Conservation (phyloP, 2,797 vertebrate genomes). For the Antrozous pallidus region DNA sequence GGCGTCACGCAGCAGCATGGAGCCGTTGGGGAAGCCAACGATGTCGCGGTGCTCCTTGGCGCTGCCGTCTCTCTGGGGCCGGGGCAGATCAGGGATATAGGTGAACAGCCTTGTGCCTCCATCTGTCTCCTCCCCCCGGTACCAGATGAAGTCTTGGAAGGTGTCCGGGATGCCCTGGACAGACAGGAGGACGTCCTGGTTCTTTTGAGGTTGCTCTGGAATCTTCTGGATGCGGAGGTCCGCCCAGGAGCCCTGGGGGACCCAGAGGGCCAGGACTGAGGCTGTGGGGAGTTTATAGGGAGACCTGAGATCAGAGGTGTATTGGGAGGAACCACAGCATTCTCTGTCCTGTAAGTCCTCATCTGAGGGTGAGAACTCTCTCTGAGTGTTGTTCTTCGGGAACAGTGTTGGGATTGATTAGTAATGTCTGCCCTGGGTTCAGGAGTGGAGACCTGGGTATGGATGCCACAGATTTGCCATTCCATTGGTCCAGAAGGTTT, state of each 20-base stretch:
- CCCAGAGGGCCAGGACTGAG: conserved; percentile 44
- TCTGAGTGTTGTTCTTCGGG: neutral
- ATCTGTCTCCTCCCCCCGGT: conserved; percentile 41
- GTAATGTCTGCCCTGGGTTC: conserved; percentile 18
- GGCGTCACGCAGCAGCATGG: conserved; percentile 15
- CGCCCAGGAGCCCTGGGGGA: conserved; percentile 1
- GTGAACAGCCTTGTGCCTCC: conserved; percentile 61
- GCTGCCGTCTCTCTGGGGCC: conserved; percentile 43
- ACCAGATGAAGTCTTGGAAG: conserved; percentile 66
- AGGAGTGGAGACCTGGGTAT: fast-evolving
- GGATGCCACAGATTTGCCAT: neutral
- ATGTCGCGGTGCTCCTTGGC: conserved; percentile 51
- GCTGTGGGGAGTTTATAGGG: conserved; percentile 1
- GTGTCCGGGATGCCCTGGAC: conserved; percentile 47
- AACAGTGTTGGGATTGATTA: neutral
- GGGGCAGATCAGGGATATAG: conserved; percentile 46
- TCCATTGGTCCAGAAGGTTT: neutral
- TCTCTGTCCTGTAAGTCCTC: neutral
- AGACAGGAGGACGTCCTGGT: conserved; percentile 64
- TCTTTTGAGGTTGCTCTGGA: conserved; percentile 59
- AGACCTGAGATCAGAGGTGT: neutral
- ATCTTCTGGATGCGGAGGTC: conserved; percentile 59
- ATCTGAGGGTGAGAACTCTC: neutral
- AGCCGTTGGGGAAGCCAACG: conserved; percentile 56
- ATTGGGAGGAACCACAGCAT: neutral